Evolutionary conservation across 2,888 invertebrate species (phyloP), one percentile per base, ranked within the genome.

Genomic region (Heliconius cydno): DNA sequence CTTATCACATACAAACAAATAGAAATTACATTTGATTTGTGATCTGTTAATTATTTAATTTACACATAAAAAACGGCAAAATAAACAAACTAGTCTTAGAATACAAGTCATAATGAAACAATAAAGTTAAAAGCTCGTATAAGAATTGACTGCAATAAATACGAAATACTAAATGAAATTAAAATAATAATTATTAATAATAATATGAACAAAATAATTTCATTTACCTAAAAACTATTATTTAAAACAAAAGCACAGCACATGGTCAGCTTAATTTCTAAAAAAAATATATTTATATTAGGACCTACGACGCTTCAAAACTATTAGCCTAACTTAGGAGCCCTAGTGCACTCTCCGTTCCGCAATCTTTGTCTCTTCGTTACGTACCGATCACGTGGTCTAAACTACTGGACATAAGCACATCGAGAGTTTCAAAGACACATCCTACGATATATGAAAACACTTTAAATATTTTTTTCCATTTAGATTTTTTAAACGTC

Each of bases 161-260:
- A 93, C 90, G 90, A 90, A 92, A 89, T 88, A 84, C 88, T 92
- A 90, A 86, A 66, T 78, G 85, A 89, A 60, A 91, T 84, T 88
- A 89, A 89, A 88, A 89, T 85, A 87, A 91, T 90, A 80, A 82
- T 83, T 90, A 90, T 88, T 83, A 90, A 90, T 88, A 79, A 82
- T 83, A 76, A 81, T 86, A 86, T 84, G 86, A 93, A 93, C 91
- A 92, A 92, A 60, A 92, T 90, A 89, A 93, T 92, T 93, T 92
- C 89, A 93, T 91, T 93, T 92, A 91, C 90, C 90, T 94, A 93
- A 89, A 60, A 79, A 90, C 92, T 94, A 94, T 89, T 91, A 89
- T 93, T 94, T 94, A 94, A 95, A 95, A 94, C 94, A 92, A 94
- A 95, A 95, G 94, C 95, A 95, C 95, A 95, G 94, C 95, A 94